Evolutionary conservation across 1,140 invertebrate genomes (phyloP).

Genomic region (Caenorhabditis inopinata): DNA sequence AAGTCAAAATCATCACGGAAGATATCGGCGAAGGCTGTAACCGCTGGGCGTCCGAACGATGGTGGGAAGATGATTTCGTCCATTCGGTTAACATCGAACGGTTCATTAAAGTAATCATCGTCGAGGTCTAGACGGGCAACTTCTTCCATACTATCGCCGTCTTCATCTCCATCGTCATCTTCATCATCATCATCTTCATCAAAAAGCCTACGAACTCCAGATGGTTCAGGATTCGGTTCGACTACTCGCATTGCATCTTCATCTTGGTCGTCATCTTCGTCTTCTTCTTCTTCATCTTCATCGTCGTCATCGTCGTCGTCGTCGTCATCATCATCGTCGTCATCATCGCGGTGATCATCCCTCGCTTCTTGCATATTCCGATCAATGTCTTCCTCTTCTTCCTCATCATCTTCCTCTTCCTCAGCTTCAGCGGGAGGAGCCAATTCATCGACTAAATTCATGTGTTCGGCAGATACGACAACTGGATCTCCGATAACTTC

Average conservation of each 20-base stretch:
- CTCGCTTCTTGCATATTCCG: neutral
- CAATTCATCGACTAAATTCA: too few relatives aligned
- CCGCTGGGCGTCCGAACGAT: neutral
- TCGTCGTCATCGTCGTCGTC: conserved; percentile 49
- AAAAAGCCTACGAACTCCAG: neutral
- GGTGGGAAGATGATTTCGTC: conserved; percentile 1
- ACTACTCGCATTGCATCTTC: neutral
- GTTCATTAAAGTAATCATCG: neutral
- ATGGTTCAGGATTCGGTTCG: neutral
- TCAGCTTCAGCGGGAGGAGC: too few relatives aligned
- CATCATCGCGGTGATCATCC: neutral
- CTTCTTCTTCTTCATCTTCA: conserved; percentile 36
- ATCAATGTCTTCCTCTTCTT: conserved; percentile 43
- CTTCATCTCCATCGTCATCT: neutral
- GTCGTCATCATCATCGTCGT: conserved; percentile 42
- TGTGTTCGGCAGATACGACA: too few relatives aligned
- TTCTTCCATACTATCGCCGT: neutral
- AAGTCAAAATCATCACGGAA: conserved; percentile 13
- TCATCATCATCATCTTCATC: neutral
- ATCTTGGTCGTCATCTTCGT: conserved; percentile 40
- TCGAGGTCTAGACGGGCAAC: neutral
- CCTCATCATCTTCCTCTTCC: conserved; percentile 51
- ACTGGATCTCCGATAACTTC: conserved; percentile 67
- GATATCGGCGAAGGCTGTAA: neutral
- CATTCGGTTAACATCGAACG: neutral